Conservation (phyloP, 2,888 invertebrate genomes). For the Venusia cambrica region DNA sequence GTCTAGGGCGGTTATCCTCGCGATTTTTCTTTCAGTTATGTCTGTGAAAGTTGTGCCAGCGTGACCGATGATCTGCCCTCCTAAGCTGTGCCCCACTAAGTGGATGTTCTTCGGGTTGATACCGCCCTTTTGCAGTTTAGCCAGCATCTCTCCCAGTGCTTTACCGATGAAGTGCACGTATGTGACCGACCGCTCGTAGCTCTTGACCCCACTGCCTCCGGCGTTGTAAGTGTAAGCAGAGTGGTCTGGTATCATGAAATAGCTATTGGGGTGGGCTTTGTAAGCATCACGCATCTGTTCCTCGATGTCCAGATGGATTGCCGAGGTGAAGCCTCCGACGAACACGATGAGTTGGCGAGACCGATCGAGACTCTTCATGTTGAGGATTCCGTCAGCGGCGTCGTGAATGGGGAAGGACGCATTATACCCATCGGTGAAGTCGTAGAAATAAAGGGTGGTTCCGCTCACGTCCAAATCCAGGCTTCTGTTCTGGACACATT, state of each 20-base stretch:
- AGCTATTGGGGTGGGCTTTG: slow-evolving; percentile 55
- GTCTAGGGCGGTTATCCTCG: slow-evolving; percentile 63
- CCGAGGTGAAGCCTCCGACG: slow-evolving; percentile 63
- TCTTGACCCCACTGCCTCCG: slow-evolving; percentile 49
- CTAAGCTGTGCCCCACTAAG: slow-evolving; percentile 68
- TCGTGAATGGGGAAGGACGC: slow-evolving; percentile 46
- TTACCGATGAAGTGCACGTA: slow-evolving; percentile 66
- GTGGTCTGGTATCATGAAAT: slow-evolving; percentile 69
- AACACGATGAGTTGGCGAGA: slow-evolving; percentile 56
- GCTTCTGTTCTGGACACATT: slow-evolving; percentile 55
- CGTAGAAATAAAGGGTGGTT: slow-evolving; percentile 60
- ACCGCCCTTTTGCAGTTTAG: slow-evolving; percentile 45
- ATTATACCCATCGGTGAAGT: slow-evolving; percentile 47
- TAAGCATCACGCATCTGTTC: slow-evolving; percentile 58
- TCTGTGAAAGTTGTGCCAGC: slow-evolving; percentile 53
- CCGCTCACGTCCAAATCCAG: slow-evolving; percentile 56
- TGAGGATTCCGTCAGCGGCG: slow-evolving; percentile 56
- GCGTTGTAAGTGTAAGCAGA: slow-evolving; percentile 63
- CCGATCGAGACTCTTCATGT: slow-evolving; percentile 46
- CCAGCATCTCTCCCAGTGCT: slow-evolving; percentile 55
- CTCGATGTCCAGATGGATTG: slow-evolving; percentile 60
- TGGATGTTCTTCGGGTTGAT: slow-evolving; percentile 58
- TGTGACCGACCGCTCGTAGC: slow-evolving; percentile 64
- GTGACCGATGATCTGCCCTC: slow-evolving; percentile 63
- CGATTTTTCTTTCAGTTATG: slow-evolving; percentile 50